Evolutionary conservation across 2,797 vertebrate species (phyloP).

Genomic region (Oreortyx pictus): DNA sequence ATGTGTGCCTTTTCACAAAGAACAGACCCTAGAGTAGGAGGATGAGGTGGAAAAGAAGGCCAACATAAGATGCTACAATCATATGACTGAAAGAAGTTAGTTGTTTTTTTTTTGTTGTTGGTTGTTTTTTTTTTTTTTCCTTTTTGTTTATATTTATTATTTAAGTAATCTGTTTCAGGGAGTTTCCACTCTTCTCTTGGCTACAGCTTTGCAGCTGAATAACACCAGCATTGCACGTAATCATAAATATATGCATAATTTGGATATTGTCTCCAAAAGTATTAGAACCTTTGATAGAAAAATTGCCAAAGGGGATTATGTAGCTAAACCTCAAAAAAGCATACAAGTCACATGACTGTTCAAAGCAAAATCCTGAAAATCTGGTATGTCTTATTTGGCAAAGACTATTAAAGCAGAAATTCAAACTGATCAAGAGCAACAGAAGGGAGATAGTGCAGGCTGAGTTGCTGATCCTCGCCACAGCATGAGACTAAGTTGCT

Average conservation of each 20-base stretch:
- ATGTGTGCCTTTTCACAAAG: background rate
- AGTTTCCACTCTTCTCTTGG: conserved; percentile 13
- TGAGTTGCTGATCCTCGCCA: background rate
- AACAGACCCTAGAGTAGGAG: background rate
- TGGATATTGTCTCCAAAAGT: conserved; percentile 16
- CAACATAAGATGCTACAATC: background rate
- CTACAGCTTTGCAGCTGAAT: background rate
- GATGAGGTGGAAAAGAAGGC: background rate
- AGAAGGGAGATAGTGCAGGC: background rate
- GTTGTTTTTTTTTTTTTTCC: background rate
- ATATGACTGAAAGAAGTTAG: background rate
- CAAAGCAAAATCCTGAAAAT: conserved; percentile 27
- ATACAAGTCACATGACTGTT: background rate
- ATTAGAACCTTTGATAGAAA: conserved; percentile 15
- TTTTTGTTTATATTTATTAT: background rate
- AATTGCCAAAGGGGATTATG: background rate
- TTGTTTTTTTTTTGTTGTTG: background rate
- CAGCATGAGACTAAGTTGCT: background rate
- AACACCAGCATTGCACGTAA: background rate
- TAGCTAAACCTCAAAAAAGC: conserved; percentile 9
- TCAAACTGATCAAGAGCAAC: background rate
- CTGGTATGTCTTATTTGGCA: background rate
- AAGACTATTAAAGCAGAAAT: background rate
- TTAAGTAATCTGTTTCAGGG: background rate
- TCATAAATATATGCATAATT: background rate